These are phyloP conservation scores for Thryonomys swinderianus DNA, from an alignment of 2,113 vertebrate species.

Conservation along the genomic window DNA sequence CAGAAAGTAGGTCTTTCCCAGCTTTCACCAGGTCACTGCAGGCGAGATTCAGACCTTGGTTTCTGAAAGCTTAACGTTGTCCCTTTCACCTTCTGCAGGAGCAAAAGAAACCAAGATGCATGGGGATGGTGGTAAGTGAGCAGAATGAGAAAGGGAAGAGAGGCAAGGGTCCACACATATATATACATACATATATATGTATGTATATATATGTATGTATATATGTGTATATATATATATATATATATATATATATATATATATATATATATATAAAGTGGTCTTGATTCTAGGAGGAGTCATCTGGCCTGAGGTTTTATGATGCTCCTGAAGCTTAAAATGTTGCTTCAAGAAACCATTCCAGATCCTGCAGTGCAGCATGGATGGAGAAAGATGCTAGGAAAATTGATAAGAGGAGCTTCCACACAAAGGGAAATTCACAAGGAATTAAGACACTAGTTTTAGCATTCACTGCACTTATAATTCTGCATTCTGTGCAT, in stretches of 20 bases:
- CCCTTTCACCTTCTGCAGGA: constrained; percentile 5
- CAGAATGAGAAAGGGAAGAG: neutral
- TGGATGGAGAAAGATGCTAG: neutral
- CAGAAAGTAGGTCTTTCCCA: constrained; percentile 2
- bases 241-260: too few relatives aligned
- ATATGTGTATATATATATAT: too few relatives aligned
- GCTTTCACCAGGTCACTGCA: neutral
- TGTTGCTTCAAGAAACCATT: neutral
- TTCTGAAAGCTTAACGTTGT: neutral
- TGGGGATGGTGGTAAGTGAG: neutral
- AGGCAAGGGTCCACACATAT: neutral
- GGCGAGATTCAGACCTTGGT: neutral
- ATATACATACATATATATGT: too few relatives aligned
- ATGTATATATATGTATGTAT: too few relatives aligned
- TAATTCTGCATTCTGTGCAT: neutral
- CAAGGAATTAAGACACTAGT: neutral
- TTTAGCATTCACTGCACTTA: neutral
- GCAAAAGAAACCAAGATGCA: neutral
- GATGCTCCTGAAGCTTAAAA: neutral
- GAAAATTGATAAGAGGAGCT: neutral
- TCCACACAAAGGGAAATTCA: constrained; percentile 11
- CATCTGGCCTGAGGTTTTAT: neutral
- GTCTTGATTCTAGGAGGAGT: neutral
- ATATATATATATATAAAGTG: too few relatives aligned
- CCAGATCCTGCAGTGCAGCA: neutral